A percentile compares a stretch with the other conserved stretches of the same genome.
These are phyloP conservation scores for Drosophila tanythrix DNA, from an alignment of 2,888 invertebrate genomes.

Conservation along the genomic window DNA sequence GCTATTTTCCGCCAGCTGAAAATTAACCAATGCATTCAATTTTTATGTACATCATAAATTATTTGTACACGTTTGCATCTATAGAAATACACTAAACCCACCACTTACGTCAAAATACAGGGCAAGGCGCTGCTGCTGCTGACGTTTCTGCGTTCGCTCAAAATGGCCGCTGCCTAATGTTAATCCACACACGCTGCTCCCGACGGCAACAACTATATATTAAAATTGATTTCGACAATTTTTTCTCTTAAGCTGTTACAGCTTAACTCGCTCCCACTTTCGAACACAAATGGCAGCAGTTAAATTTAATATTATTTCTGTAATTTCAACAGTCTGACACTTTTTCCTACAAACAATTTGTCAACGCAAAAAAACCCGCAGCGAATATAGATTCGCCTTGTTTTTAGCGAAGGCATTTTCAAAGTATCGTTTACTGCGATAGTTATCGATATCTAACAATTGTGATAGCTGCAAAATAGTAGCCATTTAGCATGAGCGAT, in stretches of 20 bases:
- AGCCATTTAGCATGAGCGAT: constrained; percentile 69
- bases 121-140: constrained; percentile 57
- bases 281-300: constrained; percentile 3
- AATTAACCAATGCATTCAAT: neutral
- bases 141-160: constrained; percentile 74
- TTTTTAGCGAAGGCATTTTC: constrained; percentile 34
- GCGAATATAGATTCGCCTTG: constrained; percentile 63
- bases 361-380: constrained; percentile 49
- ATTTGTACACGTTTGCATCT: neutral
- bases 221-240: constrained; percentile 5
- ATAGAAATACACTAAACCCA: constrained; percentile 4
- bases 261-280: constrained; percentile 3
- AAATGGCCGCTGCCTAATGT: constrained; percentile 71
- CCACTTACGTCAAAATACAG: constrained; percentile 56
- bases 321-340: constrained; percentile 54
- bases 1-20: neutral
- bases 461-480: neutral
- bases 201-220: constrained; percentile 15
- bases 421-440: constrained; percentile 15
- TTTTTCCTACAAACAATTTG: constrained; percentile 63
- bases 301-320: constrained; percentile 27
- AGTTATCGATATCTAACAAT: constrained; percentile 34
- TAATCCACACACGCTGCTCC: constrained; percentile 50
- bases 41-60: constrained; percentile 5
- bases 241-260: neutral